phyloP scores from a whole-genome alignment of 2,888 invertebrate species.

The Tenthredo amoena region DNA sequence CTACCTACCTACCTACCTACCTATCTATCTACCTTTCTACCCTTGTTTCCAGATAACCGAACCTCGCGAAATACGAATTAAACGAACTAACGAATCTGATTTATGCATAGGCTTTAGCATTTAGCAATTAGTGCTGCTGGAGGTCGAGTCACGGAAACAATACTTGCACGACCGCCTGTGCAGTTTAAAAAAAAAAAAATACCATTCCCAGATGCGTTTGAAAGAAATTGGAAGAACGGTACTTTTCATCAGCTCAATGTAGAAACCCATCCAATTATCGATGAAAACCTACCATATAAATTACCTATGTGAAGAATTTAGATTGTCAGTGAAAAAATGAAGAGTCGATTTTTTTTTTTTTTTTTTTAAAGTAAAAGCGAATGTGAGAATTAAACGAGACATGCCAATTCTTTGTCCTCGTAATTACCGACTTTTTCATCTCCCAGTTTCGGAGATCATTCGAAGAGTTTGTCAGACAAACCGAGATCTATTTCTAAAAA shows the following conservation, averaged over 20 bases:
- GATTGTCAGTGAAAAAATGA: too few species aligned
- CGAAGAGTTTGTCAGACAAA: background rate
- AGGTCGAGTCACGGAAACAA: background rate
- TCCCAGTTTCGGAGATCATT: background rate
- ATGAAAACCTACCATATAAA: too few species aligned
- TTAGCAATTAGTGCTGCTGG: slow-evolving; percentile 43
- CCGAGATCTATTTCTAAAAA: background rate
- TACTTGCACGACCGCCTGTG: background rate
- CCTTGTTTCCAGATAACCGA: background rate
- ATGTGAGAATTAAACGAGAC: too few species aligned
- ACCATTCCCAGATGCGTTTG: too few species aligned
- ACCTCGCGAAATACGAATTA: slow-evolving; percentile 1
- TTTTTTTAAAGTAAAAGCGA: too few species aligned
- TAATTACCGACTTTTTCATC: background rate
- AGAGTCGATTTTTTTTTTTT: too few species aligned
- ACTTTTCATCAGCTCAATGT: too few species aligned
- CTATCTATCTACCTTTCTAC: background rate
- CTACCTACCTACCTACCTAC: background rate
- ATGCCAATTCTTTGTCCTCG: too few species aligned
- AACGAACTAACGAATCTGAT: slow-evolving; percentile 30
- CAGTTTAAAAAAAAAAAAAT: too few species aligned
- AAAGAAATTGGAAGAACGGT: too few species aligned
- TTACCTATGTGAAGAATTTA: too few species aligned
- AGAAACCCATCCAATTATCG: too few species aligned
- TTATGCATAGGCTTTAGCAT: slow-evolving; percentile 41